Percentiles rank a stretch among this genome's conserved stretches.
These are phyloP conservation scores for Nemoura dubitans DNA, from an alignment of 2,888 invertebrate genomes.

Conservation along the genomic window DNA sequence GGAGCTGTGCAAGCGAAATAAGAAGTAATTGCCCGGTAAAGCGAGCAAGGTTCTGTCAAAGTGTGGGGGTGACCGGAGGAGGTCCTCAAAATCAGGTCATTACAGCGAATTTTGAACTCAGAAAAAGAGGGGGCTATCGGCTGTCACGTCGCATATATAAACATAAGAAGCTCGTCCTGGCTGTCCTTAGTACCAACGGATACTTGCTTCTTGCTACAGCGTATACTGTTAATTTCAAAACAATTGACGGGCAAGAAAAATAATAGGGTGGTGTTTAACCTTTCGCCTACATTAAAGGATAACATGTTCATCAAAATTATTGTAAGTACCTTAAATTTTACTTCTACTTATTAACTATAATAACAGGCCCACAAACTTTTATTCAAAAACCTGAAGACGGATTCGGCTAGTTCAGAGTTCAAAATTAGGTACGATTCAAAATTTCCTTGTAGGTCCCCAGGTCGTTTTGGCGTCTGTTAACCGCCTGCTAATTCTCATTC, in stretches of 20 bases:
- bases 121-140: background rate
- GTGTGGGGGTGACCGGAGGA: background rate
- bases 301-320: background rate
- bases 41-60: background rate
- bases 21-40: background rate
- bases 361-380: too few species aligned
- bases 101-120: background rate
- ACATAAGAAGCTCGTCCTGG: background rate
- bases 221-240: background rate
- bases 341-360: too few species aligned
- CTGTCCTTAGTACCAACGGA: background rate
- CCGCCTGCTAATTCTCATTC: too few species aligned
- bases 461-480: too few species aligned
- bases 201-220: background rate
- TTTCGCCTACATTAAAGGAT: background rate
- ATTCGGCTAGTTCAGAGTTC: too few species aligned
- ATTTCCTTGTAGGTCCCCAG: too few species aligned
- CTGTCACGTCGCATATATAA: background rate
- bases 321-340: background rate
- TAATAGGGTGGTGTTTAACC: background rate
- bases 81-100: constrained; percentile 7
- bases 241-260: background rate
- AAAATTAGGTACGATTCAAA: too few species aligned
- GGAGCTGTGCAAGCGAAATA: background rate
- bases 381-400: too few species aligned